Base-by-base conservation (phyloP, 2,888 invertebrate genomes). In the Crocallis elinguaria region DNA sequence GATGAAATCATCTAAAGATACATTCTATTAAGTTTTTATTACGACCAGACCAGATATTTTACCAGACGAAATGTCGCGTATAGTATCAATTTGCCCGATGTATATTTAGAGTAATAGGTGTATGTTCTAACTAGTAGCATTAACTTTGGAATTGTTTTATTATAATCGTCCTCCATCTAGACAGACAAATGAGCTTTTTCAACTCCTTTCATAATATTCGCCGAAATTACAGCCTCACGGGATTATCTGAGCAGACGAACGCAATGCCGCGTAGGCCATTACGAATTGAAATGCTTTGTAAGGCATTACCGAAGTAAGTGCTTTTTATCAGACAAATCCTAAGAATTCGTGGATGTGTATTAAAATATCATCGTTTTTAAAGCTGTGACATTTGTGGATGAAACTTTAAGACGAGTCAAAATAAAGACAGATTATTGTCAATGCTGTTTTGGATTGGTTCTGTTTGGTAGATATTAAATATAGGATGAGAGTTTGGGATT, bases 21-120 rank as follows among this genome's bases (percentile, higher is more conserved):
- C 51, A 54, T 57, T 63, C 51, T 57, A 63, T 60, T 54, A 59
- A 44, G 57, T 54, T 54, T 54, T 54, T 54, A 43, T 46, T 46
- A n/a, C n/a, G n/a, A n/a, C n/a, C 30, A 8, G 7, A 25, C 25
- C 32, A 19, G 21, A 35, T 30, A 27, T 14, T 13, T 30, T 35
- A 38, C 33, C 32, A 43, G 53, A 46, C 48, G 9, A 14, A 48
- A 38, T 54, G 53, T 54, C 53, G 53, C 53, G 43, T 21, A 32
- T 25, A 42, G 9, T 44, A 51, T 45, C 33, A 48, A 38, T 48
- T 53, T 38, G 27, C 33, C 38, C 23, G 12, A 12, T 12, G n/a
- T 27, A 42, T 45, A 37, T 35, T 33, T 12, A 21, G 43, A 9
- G 19, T 44, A 35, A 33, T 27, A 43, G n/a, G n/a, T n/a, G n/a